phyloP scores from a whole-genome alignment of 2,888 invertebrate species.

The Sinelater perroti region DNA sequence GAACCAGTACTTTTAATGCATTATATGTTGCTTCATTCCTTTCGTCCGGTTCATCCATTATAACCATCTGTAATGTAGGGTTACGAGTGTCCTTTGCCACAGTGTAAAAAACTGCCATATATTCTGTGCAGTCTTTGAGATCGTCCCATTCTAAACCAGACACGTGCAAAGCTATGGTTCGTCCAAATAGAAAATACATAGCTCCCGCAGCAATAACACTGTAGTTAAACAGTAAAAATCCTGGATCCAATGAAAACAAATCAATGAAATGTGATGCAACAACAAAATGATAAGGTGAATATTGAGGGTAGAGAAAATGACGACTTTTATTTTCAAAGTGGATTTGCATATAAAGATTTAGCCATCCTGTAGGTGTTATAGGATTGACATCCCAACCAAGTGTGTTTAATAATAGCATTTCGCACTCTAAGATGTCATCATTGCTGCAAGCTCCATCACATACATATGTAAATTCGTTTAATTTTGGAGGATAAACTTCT shows the following conservation, averaged over 20 bases:
- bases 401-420: slow-evolving; percentile 56
- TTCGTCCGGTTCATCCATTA: slow-evolving; percentile 57
- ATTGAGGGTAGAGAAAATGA: slow-evolving; percentile 86
- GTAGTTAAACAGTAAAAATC: slow-evolving; percentile 82
- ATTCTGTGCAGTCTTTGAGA: slow-evolving; percentile 78
- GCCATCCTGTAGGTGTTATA: slow-evolving; percentile 91
- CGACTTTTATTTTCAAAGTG: slow-evolving; percentile 60
- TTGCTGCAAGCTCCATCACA: slow-evolving; percentile 96
- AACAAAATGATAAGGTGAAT: slow-evolving; percentile 84
- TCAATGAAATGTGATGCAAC: slow-evolving; percentile 89
- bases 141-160: slow-evolving; percentile 82
- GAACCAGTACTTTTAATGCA: slow-evolving; percentile 68
- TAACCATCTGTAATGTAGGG: slow-evolving; percentile 67
- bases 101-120: slow-evolving; percentile 79
- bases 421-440: slow-evolving; percentile 59
- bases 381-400: slow-evolving; percentile 89
- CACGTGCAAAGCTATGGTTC: slow-evolving; percentile 77
- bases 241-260: slow-evolving; percentile 86
- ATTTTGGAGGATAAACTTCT: slow-evolving; percentile 98
- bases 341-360: slow-evolving; percentile 93
- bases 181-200: slow-evolving; percentile 82
- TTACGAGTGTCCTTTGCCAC: slow-evolving; percentile 63
- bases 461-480: slow-evolving; percentile 94
- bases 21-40: slow-evolving; percentile 52
- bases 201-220: slow-evolving; percentile 92